These are phyloP conservation scores for Sycophila sp. DNA, from an alignment of 1,140 invertebrate species.

Conservation along the genomic window DNA sequence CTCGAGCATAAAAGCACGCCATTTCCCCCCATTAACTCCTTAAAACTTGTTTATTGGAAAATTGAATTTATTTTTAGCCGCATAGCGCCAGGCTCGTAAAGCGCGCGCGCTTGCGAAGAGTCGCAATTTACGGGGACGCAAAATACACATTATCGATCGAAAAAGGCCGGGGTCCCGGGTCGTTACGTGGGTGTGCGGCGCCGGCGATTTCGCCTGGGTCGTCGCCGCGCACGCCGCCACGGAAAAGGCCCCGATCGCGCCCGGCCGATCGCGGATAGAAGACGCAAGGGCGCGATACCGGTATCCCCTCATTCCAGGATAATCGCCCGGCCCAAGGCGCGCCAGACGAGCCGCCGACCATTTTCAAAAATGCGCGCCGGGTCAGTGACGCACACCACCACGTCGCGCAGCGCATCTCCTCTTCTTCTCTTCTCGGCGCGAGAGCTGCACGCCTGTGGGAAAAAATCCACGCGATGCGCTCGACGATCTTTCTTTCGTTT, in stretches of 20 bases:
- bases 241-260: constrained; percentile 24
- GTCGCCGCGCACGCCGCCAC: not conserved
- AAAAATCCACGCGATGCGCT: constrained; percentile 13
- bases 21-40: too few relatives aligned
- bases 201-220: constrained; percentile 15
- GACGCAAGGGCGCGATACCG: constrained; percentile 61
- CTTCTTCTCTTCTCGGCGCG: not conserved
- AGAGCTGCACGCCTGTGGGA: constrained; percentile 34
- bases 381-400: constrained; percentile 24
- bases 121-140: constrained; percentile 27
- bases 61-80: constrained; percentile 33
- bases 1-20: too few relatives aligned
- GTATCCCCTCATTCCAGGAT: constrained; percentile 66
- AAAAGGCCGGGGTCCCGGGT: not conserved
- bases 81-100: not conserved
- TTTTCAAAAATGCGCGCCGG: constrained; percentile 29
- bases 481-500: too few relatives aligned
- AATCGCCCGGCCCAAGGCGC: constrained; percentile 60
- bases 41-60: constrained; percentile 11
- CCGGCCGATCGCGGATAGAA: constrained; percentile 5
- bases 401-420: not conserved
- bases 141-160: constrained; percentile 15
- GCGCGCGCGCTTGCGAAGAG: not conserved
- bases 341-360: constrained; percentile 36
- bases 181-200: constrained; percentile 44